Percentiles rank a stretch among this genome's conserved stretches.
Evolutionary conservation across 2,888 invertebrate species (phyloP).

Genomic region (Asteroscopus sphinx): DNA sequence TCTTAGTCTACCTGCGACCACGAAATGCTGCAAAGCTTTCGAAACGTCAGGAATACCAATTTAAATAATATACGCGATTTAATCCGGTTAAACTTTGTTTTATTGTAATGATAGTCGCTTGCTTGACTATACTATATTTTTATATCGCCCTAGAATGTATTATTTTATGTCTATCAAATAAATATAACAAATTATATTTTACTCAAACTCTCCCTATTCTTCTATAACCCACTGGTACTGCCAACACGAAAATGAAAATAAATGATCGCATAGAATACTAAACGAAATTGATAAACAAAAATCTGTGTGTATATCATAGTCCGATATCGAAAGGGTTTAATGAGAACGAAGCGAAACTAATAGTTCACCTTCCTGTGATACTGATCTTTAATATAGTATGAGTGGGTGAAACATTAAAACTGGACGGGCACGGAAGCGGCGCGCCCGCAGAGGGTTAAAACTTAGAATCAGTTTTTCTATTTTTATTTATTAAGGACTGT

Average conservation of each 20-base stretch:
- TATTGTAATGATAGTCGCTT: too few species aligned
- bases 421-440: constrained; percentile 78
- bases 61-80: too few species aligned
- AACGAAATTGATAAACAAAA: constrained; percentile 52
- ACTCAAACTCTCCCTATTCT: too few species aligned
- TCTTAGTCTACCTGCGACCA: too few species aligned
- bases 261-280: constrained; percentile 42
- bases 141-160: too few species aligned
- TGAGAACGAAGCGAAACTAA: constrained; percentile 85
- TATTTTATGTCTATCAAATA: too few species aligned
- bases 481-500: constrained; percentile 47
- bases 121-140: too few species aligned
- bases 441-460: constrained; percentile 74
- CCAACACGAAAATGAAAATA: constrained; percentile 49
- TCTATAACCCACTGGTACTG: too few species aligned
- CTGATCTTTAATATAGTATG: constrained; percentile 87
- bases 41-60: too few species aligned
- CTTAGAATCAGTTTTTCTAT: constrained; percentile 58
- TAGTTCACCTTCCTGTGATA: constrained; percentile 87
- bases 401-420: constrained; percentile 85
- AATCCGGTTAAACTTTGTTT: too few species aligned
- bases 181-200: too few species aligned
- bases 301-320: constrained; percentile 49
- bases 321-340: constrained; percentile 81
- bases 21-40: too few species aligned